Evolutionary conservation across 2,888 invertebrate genomes (phyloP).

Genomic region (Entomobrya proxima): DNA sequence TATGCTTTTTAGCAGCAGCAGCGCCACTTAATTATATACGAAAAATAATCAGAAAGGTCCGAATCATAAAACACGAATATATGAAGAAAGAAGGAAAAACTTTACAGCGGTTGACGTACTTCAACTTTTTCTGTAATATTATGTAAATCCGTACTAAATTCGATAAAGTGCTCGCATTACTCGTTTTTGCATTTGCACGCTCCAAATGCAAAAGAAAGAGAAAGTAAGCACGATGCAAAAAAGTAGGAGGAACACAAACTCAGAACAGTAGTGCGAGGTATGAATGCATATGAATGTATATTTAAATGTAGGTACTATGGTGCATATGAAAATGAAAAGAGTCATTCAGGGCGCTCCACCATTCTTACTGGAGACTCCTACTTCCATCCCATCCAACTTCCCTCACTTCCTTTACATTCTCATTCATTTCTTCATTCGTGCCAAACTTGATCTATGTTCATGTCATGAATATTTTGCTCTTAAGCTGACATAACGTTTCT

Average conservation of each 20-base stretch:
- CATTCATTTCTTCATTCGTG: constrained; percentile 20
- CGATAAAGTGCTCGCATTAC: neutral
- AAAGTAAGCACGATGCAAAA: neutral
- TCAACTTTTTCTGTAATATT: no score
- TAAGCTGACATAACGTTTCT: constrained; percentile 36
- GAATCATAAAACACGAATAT: no score
- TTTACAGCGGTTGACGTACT: no score
- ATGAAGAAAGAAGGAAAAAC: no score
- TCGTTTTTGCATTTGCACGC: neutral
- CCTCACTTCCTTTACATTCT: constrained; percentile 10
- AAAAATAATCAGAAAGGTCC: no score
- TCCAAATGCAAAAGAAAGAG: neutral
- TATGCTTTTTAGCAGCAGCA: no score
- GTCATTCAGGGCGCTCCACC: constrained; percentile 49
- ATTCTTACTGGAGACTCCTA: constrained; percentile 3
- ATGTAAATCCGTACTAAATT: no score
- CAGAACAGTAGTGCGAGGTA: neutral
- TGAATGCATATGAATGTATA: neutral
- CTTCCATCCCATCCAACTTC: neutral
- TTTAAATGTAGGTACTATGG: neutral
- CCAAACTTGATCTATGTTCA: constrained; percentile 52
- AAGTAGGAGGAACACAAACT: neutral
- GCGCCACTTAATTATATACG: no score
- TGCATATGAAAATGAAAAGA: neutral
- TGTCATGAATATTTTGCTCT: constrained; percentile 34